Evolutionary conservation across 2,113 vertebrate species (phyloP), one percentile per base, ranked within the genome.

Genomic region (Dromas ardeola): DNA sequence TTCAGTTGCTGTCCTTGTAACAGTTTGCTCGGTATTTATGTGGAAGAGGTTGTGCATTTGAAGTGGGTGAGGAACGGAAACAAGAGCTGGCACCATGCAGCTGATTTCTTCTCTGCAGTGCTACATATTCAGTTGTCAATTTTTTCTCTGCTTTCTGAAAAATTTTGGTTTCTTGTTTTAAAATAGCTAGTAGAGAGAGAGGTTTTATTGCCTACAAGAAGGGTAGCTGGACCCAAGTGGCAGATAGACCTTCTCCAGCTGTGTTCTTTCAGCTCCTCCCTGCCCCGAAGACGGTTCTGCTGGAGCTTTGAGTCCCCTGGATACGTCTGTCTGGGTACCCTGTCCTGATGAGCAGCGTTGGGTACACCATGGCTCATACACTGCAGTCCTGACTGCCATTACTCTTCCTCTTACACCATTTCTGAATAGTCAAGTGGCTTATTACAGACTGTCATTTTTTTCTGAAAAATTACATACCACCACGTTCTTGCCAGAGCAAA

Each of bases 31-130:
- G 0, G 70, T 95, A 43, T 91, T 95, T 95, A 58, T 85, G 69
- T 79, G 83, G 78, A 96, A 95, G 86, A 85, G 71, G 84, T 56
- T 89, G 92, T 90, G 94, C 78, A 36, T 95, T 95, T 86, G 86
- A 76, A 91, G 84, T 82, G 94, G 58, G 74, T 62, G 84, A 89
- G 70, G 87, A 91, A 69, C 0, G 2, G 95, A 94, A 93, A 94
- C 73, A 85, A 65, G 84, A 85, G 66, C 84, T 96, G 94, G 70
- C 91, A 73, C 29, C 2, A 1, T 36, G 47, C 62, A 92, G 49
- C 81, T 45, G 40, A 80, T 73, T 79, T 71, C 45, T 77, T 72
- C 77, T 82, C 62, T 88, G 80, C 66, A 49, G 32, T 67, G 29
- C 62, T 95, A 30, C 81, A 76, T 86, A 27, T 72, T 94, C 92